Percentiles rank a stretch among this genome's conserved stretches.
Conservation (phyloP, 2,113 vertebrate species). For the Carassius carassius region DNA sequence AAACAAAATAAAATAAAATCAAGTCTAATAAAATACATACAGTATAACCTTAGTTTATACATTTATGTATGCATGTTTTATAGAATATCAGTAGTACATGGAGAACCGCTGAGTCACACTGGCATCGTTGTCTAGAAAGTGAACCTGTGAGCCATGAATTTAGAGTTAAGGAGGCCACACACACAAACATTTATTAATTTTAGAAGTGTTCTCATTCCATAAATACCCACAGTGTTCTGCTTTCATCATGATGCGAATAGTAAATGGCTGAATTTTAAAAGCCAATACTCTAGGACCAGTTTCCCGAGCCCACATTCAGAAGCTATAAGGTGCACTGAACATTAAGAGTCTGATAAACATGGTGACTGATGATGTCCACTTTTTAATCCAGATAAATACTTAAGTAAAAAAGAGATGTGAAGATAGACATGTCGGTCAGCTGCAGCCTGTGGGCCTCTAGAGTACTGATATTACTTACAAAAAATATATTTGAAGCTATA, state of each 20-base stretch:
- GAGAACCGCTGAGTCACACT: neutral
- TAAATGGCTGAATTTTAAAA: neutral
- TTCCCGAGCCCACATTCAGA: neutral
- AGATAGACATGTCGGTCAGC: slow-evolving; percentile 3
- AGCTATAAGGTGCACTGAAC: neutral
- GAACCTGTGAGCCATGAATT: slow-evolving; percentile 1
- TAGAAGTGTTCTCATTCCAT: slow-evolving; percentile 9
- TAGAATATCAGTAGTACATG: neutral
- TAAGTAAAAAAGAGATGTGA: slow-evolving; percentile 22
- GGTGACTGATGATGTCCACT: neutral
- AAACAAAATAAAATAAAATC: too few species aligned
- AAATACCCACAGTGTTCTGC: slow-evolving; percentile 33
- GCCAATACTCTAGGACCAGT: neutral
- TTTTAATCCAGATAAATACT: slow-evolving; percentile 21
- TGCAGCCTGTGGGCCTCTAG: neutral
- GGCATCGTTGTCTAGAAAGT: neutral
- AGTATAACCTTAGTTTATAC: neutral
- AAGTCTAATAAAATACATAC: neutral
- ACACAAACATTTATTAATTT: neutral
- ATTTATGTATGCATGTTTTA: neutral
- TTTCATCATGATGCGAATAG: neutral
- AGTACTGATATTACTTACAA: neutral
- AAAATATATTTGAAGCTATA: neutral
- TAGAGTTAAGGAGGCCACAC: neutral
- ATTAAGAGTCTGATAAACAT: slow-evolving; percentile 1